These are phyloP conservation scores for Drosophila mercatorum DNA, from an alignment of 2,888 invertebrate genomes.

Conservation along the genomic window DNA sequence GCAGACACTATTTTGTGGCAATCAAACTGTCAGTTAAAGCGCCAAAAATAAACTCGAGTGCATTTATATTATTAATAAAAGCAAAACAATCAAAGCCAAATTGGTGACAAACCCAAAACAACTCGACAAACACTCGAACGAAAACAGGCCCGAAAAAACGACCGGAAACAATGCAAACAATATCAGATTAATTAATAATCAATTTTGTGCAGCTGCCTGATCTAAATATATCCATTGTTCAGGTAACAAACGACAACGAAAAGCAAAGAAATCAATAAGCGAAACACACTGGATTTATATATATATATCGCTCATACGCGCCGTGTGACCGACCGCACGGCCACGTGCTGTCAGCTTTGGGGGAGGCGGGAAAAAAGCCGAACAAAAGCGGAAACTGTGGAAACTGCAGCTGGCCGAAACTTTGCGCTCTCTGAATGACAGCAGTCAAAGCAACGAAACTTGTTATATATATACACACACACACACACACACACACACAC, in stretches of 20 bases:
- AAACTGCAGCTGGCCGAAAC: conserved; percentile 33
- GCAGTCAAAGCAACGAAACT: conserved; percentile 47
- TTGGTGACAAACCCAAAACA: neutral
- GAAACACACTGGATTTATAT: neutral
- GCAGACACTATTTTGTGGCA: neutral
- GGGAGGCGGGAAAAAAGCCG: neutral
- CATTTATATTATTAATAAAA: conserved; percentile 4
- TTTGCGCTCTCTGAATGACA: conserved; percentile 37
- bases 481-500: too few species aligned
- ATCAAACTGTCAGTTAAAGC: conserved; percentile 19
- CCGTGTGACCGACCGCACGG: conserved; percentile 27
- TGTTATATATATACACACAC: conserved; percentile 40
- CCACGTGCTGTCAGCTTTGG: conserved; percentile 8
- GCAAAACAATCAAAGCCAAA: neutral
- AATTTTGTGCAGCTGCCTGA: conserved; percentile 30
- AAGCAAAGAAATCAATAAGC: conserved; percentile 44
- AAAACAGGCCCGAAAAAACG: conserved; percentile 1
- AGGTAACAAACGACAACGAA: neutral
- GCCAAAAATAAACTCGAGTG: conserved; percentile 20
- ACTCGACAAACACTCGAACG: too few species aligned
- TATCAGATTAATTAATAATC: conserved; percentile 43
- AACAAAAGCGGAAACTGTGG: conserved; percentile 10
- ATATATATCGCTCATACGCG: conserved; percentile 35
- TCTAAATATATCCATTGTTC: conserved; percentile 17
- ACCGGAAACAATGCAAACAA: neutral